Conservation (phyloP, 2,888 invertebrate species). For the Apodemia mormo region DNA sequence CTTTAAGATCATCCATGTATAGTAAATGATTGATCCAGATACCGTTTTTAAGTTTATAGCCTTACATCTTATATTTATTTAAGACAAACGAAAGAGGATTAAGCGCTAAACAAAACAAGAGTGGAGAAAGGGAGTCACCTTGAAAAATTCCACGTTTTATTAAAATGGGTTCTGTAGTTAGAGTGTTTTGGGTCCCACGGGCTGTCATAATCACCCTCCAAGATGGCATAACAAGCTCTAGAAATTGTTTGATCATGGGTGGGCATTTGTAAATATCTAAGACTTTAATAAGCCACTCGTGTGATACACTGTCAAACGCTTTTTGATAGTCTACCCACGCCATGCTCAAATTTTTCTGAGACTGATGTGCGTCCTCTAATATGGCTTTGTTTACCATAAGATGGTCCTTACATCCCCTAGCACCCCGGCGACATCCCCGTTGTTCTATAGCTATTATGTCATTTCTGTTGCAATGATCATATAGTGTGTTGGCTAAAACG, state of each 20-base stretch:
- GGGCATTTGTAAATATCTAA: not conserved
- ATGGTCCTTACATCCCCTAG: slow-evolving; percentile 31
- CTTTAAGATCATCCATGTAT: not conserved
- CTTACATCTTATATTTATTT: not conserved
- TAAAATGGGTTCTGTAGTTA: not conserved
- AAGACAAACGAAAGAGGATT: not conserved
- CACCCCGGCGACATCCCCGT: slow-evolving; percentile 26
- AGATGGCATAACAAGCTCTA: not conserved
- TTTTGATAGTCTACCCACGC: not conserved
- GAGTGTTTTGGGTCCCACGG: not conserved
- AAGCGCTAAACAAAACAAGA: not conserved
- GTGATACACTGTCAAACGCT: not conserved
- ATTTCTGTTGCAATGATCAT: slow-evolving; percentile 22
- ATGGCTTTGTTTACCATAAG: slow-evolving; percentile 32
- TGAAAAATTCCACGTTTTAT: slow-evolving; percentile 12
- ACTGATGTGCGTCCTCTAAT: not conserved
- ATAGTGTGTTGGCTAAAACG: slow-evolving; percentile 21
- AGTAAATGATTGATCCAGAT: not conserved
- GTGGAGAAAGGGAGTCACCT: slow-evolving; percentile 4
- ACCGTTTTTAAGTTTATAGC: not conserved
- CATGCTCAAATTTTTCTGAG: not conserved
- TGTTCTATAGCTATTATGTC: slow-evolving; percentile 27
- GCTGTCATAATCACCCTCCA: slow-evolving; percentile 23
- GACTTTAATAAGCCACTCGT: not conserved
- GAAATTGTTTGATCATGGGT: not conserved